Percentiles rank a stretch among this genome's conserved stretches.
These are phyloP conservation scores for Gadopsis bispinosus DNA, from an alignment of 2,797 vertebrate species.

Conservation along the genomic window DNA sequence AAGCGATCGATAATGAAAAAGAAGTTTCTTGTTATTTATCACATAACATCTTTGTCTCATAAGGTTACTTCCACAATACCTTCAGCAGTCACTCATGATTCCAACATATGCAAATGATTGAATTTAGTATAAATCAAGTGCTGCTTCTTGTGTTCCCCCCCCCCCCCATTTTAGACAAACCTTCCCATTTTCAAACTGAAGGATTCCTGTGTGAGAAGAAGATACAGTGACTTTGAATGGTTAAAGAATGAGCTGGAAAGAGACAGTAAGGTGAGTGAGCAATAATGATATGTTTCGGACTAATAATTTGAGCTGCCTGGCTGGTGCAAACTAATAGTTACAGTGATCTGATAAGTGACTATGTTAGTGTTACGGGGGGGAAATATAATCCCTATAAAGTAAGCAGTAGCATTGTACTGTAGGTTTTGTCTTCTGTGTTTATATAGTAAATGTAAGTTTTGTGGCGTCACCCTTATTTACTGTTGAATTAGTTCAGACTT, in stretches of 20 bases:
- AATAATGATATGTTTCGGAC: neutral
- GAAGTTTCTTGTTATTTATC: neutral
- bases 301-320: neutral
- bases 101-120: neutral
- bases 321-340: slow-evolving; percentile 4
- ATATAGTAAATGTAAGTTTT: neutral
- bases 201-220: slow-evolving; percentile 94
- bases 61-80: neutral
- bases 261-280: slow-evolving; percentile 94
- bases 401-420: neutral
- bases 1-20: neutral
- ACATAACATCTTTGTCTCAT: neutral
- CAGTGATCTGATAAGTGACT: neutral
- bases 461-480: neutral
- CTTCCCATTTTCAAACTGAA: slow-evolving; percentile 99
- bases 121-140: neutral
- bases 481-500: neutral
- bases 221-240: slow-evolving; percentile 99
- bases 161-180: slow-evolving; percentile 88
- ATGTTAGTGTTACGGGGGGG: neutral
- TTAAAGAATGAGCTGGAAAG: slow-evolving; percentile 98
- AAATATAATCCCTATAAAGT: neutral
- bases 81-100: neutral
- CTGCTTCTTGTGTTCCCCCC: slow-evolving; percentile 1
- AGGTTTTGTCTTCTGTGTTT: neutral